These are phyloP conservation scores for Drosophila kepulauana DNA, from an alignment of 1,140 invertebrate genomes.

Conservation along the genomic window DNA sequence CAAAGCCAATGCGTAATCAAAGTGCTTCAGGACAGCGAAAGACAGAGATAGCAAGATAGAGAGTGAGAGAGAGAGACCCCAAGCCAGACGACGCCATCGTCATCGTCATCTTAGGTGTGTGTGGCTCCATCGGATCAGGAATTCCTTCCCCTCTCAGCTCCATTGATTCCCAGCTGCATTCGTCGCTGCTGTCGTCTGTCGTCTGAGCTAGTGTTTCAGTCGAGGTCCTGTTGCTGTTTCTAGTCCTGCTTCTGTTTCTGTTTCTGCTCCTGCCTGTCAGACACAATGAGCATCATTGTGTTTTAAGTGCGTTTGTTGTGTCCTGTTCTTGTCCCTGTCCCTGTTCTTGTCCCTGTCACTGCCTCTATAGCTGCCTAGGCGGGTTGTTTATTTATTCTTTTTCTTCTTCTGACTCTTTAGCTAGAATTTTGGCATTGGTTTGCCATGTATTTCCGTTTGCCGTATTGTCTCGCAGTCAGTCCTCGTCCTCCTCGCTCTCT, in stretches of 20 bases:
- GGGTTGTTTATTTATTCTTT: conserved; percentile 80
- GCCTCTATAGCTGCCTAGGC: conserved; percentile 12
- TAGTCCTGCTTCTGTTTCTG: neutral
- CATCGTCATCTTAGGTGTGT: conserved; percentile 71
- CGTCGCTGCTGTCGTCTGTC: too few species aligned
- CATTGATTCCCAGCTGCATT: conserved; percentile 9
- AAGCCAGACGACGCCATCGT: conserved; percentile 65
- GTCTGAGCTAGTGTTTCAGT: conserved; percentile 7
- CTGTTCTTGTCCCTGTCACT: neutral
- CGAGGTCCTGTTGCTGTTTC: conserved; percentile 2
- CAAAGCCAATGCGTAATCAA: conserved; percentile 78
- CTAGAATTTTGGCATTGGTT: conserved; percentile 77
- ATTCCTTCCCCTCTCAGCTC: neutral
- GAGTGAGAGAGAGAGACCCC: neutral
- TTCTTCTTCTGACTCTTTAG: conserved; percentile 48
- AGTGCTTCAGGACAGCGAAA: conserved; percentile 48
- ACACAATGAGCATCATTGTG: conserved; percentile 83
- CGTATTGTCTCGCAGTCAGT: conserved; percentile 44
- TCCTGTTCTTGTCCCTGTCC: conserved; percentile 29
- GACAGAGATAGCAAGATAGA: neutral
- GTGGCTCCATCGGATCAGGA: conserved; percentile 62
- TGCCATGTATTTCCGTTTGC: conserved; percentile 72
- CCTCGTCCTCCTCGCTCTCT: conserved; percentile 5
- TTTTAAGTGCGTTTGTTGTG: conserved; percentile 82
- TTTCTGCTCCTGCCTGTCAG: conserved; percentile 59